Base-by-base conservation (phyloP, 2,888 invertebrate genomes). In the Polietes domitor region DNA sequence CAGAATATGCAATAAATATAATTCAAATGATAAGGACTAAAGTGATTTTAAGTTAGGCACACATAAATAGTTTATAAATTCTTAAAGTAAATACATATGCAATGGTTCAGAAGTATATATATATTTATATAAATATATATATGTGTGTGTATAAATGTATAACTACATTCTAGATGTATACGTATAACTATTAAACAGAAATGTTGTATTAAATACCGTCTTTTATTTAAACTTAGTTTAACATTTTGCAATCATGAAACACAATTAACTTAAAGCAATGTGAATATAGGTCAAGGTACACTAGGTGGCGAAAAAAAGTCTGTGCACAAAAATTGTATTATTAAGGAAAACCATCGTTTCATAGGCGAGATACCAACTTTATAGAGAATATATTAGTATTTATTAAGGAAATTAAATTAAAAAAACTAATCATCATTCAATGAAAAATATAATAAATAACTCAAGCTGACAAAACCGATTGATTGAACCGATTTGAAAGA, bases 31-130 rank as follows among this genome's bases (percentile, higher is more conserved):
- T 7, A 58, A n/a, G n/a, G n/a, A 24, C 10, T 58, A 53, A 55
- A 55, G n/a, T 28, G 21, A 26, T 26, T 4, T 58, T 10, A 26
- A 58, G 26, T 47, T 70, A 71, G 71, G 71, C 71, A 71, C 72
- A 78, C 71, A 53, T 50, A 77, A 77, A 63, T 72, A 50, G 72
- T 77, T 55, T 41, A 58, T 50, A 61, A 61, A 65, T 19, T 65
- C 37, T 37, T 65, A 65, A 65, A 37, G 32, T 63, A 61, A 61
- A 61, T 24, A 61, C n/a, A 55, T n/a, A 55, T n/a, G 37, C 17
- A 32, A 9, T 63, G 2, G 7, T 32, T 32, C 15, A 24, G 9
- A 9, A 32, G 32, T 63, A 3, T 19, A 63, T 63, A n/a, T n/a
- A n/a, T n/a, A n/a, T n/a, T n/a, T n/a, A n/a, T n/a, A n/a, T n/a